Base-by-base conservation (phyloP, 2,888 invertebrate species). In the Tetropium fuscum region DNA sequence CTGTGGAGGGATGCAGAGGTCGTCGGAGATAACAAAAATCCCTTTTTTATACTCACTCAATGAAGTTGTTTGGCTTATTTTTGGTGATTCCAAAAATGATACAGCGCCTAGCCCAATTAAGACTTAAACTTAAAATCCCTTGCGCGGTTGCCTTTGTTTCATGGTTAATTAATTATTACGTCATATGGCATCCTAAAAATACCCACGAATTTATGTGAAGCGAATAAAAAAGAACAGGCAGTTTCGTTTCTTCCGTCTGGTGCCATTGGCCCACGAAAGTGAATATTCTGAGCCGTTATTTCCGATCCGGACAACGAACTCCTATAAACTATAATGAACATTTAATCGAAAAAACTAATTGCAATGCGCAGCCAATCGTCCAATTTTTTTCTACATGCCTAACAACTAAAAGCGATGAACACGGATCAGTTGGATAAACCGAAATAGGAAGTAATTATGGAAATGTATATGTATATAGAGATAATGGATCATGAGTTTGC, bases 221-320 rank as follows among this genome's bases (percentile, higher is more conserved):
- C n/a, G n/a, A n/a, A n/a, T n/a, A n/a, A n/a, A n/a, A n/a, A n/a
- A n/a, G n/a, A n/a, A n/a, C n/a, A n/a, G n/a, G n/a, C n/a, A n/a
- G n/a, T n/a, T n/a, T n/a, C n/a, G n/a, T n/a, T n/a, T n/a, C 25
- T 38, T 40, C 10, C 11, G 15, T 51, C 27, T 22, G 40, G 40
- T 51, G 51, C 51, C 60, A 56, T 55, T 69, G 70, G 69, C 66
- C 67, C 68, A 71, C 67, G 73, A 73, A 71, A 72, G 73, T 68
- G 71, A 72, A 70, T 66, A 64, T 30, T 34, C 20, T 49, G 16
- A 48, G 48, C 48, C 36, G 48, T 48, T 44, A 51, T 40, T 40
- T 40, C 40, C 51, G 51, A 51, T 51, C 38, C 51, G 51, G 51
- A 51, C 38, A 51, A 51, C 38, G 51, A 51, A 51, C 48, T 51